Percentiles rank a stretch among this genome's conserved stretches.
Conservation (phyloP, 2,113 vertebrate species). For the Sorex fumeus region DNA sequence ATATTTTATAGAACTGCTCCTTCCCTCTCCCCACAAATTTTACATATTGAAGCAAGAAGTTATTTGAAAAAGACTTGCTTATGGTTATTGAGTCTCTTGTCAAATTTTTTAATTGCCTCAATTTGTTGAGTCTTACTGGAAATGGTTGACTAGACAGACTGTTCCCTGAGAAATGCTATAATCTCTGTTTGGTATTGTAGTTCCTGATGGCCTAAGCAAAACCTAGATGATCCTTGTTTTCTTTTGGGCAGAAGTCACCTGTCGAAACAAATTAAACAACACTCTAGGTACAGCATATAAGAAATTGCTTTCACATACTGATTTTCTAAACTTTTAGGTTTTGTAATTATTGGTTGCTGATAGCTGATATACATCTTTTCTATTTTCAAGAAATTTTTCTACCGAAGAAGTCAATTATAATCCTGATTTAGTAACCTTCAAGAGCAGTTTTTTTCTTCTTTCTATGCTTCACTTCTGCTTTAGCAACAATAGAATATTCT, state of each 20-base stretch:
- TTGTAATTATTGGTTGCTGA: slow-evolving; percentile 35
- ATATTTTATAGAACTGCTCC: neutral
- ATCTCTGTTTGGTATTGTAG: neutral
- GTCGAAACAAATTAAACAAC: neutral
- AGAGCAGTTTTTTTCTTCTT: too few species aligned
- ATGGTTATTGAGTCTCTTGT: neutral
- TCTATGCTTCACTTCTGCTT: slow-evolving; percentile 21
- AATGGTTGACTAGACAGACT: neutral
- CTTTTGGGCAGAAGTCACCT: neutral
- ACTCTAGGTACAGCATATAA: neutral
- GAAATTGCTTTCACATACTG: neutral
- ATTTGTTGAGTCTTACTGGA: slow-evolving; percentile 26
- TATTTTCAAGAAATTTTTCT: slow-evolving; percentile 18
- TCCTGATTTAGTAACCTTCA: slow-evolving; percentile 58
- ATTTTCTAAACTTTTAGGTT: slow-evolving; percentile 21
- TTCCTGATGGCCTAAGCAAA: neutral
- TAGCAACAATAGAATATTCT: slow-evolving; percentile 41
- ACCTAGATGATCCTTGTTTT: slow-evolving; percentile 17
- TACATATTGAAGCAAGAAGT: slow-evolving; percentile 4
- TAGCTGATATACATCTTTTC: neutral
- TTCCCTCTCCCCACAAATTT: neutral
- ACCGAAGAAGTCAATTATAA: neutral
- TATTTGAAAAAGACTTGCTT: neutral
- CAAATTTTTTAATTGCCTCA: slow-evolving; percentile 29
- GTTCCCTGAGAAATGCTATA: neutral